Conservation (phyloP, 2,113 vertebrate genomes). For the Callionymus lyra region DNA sequence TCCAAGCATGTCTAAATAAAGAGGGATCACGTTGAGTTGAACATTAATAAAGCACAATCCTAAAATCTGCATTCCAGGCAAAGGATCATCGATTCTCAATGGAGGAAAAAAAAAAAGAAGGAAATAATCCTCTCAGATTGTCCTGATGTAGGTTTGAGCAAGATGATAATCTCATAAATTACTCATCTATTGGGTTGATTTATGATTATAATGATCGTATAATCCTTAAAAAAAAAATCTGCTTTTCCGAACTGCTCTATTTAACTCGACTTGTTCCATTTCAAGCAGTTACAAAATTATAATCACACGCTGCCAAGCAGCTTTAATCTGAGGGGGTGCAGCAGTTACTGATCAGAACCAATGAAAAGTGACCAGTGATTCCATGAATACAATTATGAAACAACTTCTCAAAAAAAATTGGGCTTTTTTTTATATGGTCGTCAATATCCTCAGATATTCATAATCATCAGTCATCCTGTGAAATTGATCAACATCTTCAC, state of each 20-base stretch:
- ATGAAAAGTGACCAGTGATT: no score
- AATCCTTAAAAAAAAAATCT: slow-evolving; percentile 8
- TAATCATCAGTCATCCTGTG: no score
- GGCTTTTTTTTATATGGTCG: no score
- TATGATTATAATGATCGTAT: slow-evolving; percentile 46
- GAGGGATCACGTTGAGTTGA: slow-evolving; percentile 19
- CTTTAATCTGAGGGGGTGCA: slow-evolving; percentile 8
- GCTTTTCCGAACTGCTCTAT: slow-evolving; percentile 20
- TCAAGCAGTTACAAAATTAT: slow-evolving; percentile 22
- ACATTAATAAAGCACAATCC: slow-evolving; percentile 23
- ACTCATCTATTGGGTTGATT: slow-evolving; percentile 37
- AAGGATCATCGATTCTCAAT: slow-evolving; percentile 9
- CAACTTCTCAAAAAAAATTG: no score
- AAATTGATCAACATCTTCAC: no score
- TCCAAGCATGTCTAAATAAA: slow-evolving; percentile 60
- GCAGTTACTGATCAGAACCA: no score
- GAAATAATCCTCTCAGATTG: slow-evolving; percentile 44
- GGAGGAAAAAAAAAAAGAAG: no score
- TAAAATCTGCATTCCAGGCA: slow-evolving; percentile 40
- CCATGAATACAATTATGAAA: no score
- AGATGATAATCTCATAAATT: slow-evolving; percentile 44
- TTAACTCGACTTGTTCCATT: slow-evolving; percentile 21
- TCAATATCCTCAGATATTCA: no score
- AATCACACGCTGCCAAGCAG: slow-evolving; percentile 20
- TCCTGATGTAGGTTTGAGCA: slow-evolving; percentile 36